phyloP scores from a whole-genome alignment of 1,140 invertebrate species.

The Anadara kagoshimensis region DNA sequence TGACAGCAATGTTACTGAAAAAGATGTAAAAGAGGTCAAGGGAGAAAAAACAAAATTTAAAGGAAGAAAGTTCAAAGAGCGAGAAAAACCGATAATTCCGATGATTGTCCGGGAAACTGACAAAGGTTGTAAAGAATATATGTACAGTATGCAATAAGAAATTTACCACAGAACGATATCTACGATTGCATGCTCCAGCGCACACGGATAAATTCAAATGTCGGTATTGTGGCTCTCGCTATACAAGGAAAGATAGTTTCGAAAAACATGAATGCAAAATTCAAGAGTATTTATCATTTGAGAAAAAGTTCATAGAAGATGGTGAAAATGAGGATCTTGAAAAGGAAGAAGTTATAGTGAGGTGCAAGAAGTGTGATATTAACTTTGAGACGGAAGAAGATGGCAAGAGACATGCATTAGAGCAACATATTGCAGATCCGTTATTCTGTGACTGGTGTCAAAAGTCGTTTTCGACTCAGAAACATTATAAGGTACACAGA shows the following conservation, averaged over 20 bases:
- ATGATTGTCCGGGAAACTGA: conserved; percentile 38
- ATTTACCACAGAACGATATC: conserved; percentile 53
- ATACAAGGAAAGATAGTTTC: conserved; percentile 59
- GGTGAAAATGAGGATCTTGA: not conserved
- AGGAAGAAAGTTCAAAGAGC: conserved; percentile 5
- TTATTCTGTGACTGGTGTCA: too few species aligned
- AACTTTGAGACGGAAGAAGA: too few species aligned
- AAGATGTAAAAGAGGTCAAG: not conserved
- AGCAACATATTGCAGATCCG: too few species aligned
- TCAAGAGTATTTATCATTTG: not conserved
- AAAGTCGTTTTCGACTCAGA: too few species aligned
- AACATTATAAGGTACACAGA: conserved; percentile 4
- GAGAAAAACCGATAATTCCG: conserved; percentile 1
- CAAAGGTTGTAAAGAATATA: conserved; percentile 44
- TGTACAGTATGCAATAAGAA: conserved; percentile 59
- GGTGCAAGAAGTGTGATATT: too few species aligned
- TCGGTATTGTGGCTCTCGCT: conserved; percentile 58
- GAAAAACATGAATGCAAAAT: conserved; percentile 58
- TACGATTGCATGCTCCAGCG: conserved; percentile 56
- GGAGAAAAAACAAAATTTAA: conserved; percentile 8
- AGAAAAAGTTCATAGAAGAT: not conserved
- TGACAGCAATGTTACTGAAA: not conserved
- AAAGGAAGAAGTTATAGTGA: too few species aligned
- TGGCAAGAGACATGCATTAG: too few species aligned
- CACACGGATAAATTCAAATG: conserved; percentile 62